Base-by-base conservation (phyloP, 2,888 invertebrate species). In the Dexiosoma caninum region DNA sequence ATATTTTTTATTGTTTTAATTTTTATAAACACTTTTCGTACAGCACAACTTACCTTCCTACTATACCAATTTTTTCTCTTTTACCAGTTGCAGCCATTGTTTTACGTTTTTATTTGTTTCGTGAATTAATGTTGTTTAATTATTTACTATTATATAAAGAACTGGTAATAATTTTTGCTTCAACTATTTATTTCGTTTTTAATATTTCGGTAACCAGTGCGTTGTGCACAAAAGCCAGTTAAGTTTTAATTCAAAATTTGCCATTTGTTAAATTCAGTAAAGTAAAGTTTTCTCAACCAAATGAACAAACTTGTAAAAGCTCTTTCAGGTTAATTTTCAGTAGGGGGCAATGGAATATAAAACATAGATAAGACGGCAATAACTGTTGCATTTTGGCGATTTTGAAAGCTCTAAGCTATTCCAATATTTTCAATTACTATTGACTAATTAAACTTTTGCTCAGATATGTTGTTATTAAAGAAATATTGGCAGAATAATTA, bases 21-120 rank as follows among this genome's bases (percentile, higher is more conserved):
- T 16, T 46, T 5, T 6, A 30, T 44, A 1, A n/a, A n/a, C 27
- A 42, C 10, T 9, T 35, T 40, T 32, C 21, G 3, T 55, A 35
- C 14, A 37, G 9, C 12, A 19, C 10, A 40, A 57, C 84, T 90
- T 90, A 95, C 95, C 95, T 95, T 87, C 95, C 95, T 82, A 95
- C 92, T 83, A 95, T 95, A 83, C 94, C 95, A 84, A 95, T 93
- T 91, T 94, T 95, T 90, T 93, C 93, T 70, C 90, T 91, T 88
- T 92, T 93, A 79, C 84, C 85, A 35, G 82, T 53, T 51, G 82
- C 82, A 21, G 82, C 79, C 23, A 87, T 87, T 82, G 37, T 81
- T 77, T 74, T 82, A 16, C 57, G 78, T 57, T 32, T 55, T 79
- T 81, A 79, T 23, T 66, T 72, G 42, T 70, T 70, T 71, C 76